Evolutionary conservation across 2,797 vertebrate species (phyloP).

Genomic region (Amphiprion clarkii): DNA sequence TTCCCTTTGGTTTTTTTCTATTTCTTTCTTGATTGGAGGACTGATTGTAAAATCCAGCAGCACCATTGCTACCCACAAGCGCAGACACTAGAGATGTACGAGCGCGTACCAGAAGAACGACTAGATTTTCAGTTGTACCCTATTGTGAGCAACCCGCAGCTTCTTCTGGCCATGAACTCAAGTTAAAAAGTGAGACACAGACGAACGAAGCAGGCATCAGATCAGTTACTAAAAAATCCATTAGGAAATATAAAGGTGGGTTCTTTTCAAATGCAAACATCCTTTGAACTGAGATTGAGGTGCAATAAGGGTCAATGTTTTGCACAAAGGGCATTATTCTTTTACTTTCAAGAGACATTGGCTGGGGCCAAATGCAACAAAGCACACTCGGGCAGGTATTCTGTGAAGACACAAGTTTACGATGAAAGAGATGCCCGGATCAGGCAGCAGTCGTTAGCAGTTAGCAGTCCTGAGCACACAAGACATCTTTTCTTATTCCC

Average conservation of each 20-base stretch:
- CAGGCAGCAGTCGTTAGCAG: constrained; percentile 44
- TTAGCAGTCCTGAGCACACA: constrained; percentile 49
- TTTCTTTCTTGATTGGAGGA: constrained; percentile 31
- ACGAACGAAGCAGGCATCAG: constrained; percentile 10
- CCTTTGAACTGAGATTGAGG: constrained; percentile 50
- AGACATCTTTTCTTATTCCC: constrained; percentile 50
- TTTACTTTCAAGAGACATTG: constrained; percentile 65
- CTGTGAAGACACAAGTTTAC: constrained; percentile 33
- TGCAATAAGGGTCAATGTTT: constrained; percentile 67
- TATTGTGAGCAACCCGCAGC: constrained; percentile 13
- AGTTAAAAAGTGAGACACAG: constrained; percentile 7
- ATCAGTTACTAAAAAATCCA: constrained; percentile 26
- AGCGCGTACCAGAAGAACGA: constrained; percentile 12
- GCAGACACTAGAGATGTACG: constrained; percentile 28
- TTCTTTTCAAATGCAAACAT: constrained; percentile 46
- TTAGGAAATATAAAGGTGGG: not conserved
- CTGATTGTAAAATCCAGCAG: constrained; percentile 41
- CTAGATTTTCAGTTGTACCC: constrained; percentile 9
- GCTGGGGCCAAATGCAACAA: constrained; percentile 64
- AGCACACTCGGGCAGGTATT: constrained; percentile 54
- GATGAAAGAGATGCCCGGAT: constrained; percentile 49
- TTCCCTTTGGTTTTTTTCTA: constrained; percentile 7
- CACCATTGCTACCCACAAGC: constrained; percentile 16
- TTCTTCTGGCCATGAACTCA: constrained; percentile 20
- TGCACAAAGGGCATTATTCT: constrained; percentile 81